Evolutionary conservation across 2,888 invertebrate genomes (phyloP), one percentile per base, ranked within the genome.

Genomic region (Polia nebulosa): DNA sequence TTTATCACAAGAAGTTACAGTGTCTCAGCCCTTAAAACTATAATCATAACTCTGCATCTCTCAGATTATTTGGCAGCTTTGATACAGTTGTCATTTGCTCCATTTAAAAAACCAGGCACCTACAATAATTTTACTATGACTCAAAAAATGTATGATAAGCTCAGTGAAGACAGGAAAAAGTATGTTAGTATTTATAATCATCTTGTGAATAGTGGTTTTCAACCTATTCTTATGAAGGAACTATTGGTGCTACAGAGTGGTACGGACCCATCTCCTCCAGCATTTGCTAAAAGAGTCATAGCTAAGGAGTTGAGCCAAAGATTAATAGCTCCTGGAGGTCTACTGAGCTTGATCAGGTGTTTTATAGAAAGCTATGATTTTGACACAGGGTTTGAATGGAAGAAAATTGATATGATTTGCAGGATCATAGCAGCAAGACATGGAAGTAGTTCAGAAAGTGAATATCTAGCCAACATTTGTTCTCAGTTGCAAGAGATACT

Each of bases 81-180:
- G 34, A 96, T 97, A 81, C 98, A 98, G 90, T 91, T 98, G 57
- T 94, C 96, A 32, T 96, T 96, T 93, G 97, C 97, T 44, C 97
- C 97, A 9, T 86, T 97, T 39, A 96, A 96, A 74, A 96, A 97
- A 91, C 97, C 97, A 65, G 91, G 94, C 1, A 79, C 78, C 11
- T 95, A 95, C 69, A 69, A 80, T 4, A 86, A 89, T 64, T 92
- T 96, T 88, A 84, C 85, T 56, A 97, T 97, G 96, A 96, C 97
- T 1, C 81, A 91, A 81, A 96, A 96, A 76, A 90, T 96, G 76
- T 96, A 96, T 90, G 85, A 92, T 3, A 92, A 92, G 79, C 89
- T 97, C 13, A 89, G 87, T 80, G 76, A 77, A 36, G 96, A 97
- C 47, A 96, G 96, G 86, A 83, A 90, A 75, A 89, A 93, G 67